Conservation (phyloP, 64 coral and sea anemone species). For the Anthopleura sola region DNA sequence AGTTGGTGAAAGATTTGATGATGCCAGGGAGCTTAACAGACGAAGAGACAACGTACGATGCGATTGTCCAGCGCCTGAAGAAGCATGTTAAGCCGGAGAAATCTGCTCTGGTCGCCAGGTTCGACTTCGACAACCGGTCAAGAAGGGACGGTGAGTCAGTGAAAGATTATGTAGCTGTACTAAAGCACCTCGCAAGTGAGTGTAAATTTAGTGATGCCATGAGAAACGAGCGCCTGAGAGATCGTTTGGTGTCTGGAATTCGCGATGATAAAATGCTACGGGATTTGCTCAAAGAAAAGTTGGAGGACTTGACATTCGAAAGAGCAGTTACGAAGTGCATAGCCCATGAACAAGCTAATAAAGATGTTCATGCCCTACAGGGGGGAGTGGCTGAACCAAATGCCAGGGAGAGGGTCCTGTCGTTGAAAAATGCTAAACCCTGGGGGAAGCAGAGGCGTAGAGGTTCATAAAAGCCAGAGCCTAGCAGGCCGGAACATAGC, state of each 20-base stretch:
- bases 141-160: slow-evolving; percentile 9
- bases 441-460: background rate
- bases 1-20: slow-evolving; percentile 18
- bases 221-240: slow-evolving; percentile 18
- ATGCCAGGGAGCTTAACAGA: background rate
- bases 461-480: background rate
- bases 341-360: slow-evolving; percentile 20
- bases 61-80: background rate
- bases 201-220: slow-evolving; percentile 47
- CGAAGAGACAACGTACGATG: background rate
- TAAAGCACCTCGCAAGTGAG: slow-evolving; percentile 66
- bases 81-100: slow-evolving; percentile 12
- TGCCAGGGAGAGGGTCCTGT: background rate
- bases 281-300: slow-evolving; percentile 15
- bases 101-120: slow-evolving; percentile 15
- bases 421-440: background rate
- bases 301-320: slow-evolving; percentile 18
- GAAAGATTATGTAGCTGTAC: slow-evolving; percentile 23
- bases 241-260: slow-evolving; percentile 16
- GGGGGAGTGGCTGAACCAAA: background rate
- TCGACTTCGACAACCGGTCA: slow-evolving; percentile 14
- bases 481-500: background rate
- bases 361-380: slow-evolving; percentile 9
- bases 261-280: slow-evolving; percentile 30
- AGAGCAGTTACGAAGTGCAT: slow-evolving; percentile 20